Percentiles rank a stretch among this genome's conserved stretches.
Evolutionary conservation across 2,888 invertebrate genomes (phyloP).

Genomic region (Eristalis pertinax): DNA sequence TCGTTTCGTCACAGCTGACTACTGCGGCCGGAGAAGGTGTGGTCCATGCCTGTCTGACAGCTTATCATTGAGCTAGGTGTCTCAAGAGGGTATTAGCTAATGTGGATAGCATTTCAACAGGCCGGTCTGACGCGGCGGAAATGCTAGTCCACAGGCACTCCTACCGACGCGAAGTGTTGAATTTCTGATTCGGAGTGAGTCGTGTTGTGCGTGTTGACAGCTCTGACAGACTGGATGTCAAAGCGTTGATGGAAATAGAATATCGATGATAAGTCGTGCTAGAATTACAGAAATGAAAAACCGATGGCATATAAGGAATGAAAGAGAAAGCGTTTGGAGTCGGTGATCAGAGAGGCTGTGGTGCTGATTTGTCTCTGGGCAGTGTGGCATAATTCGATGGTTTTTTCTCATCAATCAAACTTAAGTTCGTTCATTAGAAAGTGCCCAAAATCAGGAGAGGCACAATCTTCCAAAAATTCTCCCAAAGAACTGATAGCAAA

Average conservation of each 20-base stretch:
- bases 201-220: slow-evolving; percentile 4
- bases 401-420: too few relatives aligned
- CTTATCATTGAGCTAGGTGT: slow-evolving; percentile 6
- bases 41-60: slow-evolving; percentile 37
- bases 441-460: too few relatives aligned
- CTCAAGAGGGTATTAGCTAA: neutral
- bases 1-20: neutral
- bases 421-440: too few relatives aligned
- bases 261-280: neutral
- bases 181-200: slow-evolving; percentile 14
- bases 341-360: too few relatives aligned
- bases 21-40: slow-evolving; percentile 18
- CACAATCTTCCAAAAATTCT: too few relatives aligned
- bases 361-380: too few relatives aligned
- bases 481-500: too few relatives aligned
- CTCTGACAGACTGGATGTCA: slow-evolving; percentile 13
- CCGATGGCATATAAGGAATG: too few relatives aligned
- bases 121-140: neutral
- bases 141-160: neutral
- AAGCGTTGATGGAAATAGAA: neutral
- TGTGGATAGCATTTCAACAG: neutral
- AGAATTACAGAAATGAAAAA: too few relatives aligned
- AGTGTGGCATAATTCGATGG: too few relatives aligned
- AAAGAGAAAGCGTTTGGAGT: too few relatives aligned
- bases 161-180: neutral